Evolutionary conservation across 2,888 invertebrate species (phyloP).

Genomic region (Steinernema hermaphroditum): DNA sequence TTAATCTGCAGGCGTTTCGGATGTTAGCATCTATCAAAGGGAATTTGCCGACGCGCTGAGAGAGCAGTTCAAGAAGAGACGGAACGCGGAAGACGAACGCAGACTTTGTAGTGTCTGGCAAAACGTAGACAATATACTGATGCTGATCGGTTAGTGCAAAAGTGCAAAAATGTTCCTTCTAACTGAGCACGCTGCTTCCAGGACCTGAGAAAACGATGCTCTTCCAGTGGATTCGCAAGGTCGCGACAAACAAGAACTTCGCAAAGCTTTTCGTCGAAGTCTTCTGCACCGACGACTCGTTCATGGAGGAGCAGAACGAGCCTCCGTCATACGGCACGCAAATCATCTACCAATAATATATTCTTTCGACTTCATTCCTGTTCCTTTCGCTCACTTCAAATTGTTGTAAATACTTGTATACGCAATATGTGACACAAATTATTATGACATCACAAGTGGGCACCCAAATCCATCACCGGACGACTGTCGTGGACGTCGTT

Average conservation of each 20-base stretch:
- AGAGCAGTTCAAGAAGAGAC: conserved; percentile 10
- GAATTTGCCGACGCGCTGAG: background rate
- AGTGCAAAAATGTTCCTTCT: background rate
- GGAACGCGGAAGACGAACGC: background rate
- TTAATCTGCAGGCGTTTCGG: background rate
- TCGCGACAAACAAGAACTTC: conserved; percentile 93
- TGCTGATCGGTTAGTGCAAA: background rate
- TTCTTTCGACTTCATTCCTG: background rate
- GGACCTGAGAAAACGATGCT: background rate
- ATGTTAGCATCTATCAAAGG: background rate
- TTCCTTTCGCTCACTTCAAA: background rate
- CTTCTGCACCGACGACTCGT: conserved; percentile 83
- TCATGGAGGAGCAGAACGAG: background rate
- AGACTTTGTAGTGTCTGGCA: background rate
- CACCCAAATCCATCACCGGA: background rate
- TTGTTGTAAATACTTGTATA: conserved; percentile 24
- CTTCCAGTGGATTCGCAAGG: background rate
- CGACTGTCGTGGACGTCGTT: background rate
- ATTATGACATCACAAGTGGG: background rate
- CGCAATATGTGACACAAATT: background rate
- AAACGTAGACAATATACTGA: background rate
- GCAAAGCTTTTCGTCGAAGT: conserved; percentile 86
- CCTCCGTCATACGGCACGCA: background rate
- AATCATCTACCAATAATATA: conserved; percentile 6
- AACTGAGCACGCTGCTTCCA: background rate